Conservation (phyloP, 2,888 invertebrate genomes). For the Cabera pusaria region DNA sequence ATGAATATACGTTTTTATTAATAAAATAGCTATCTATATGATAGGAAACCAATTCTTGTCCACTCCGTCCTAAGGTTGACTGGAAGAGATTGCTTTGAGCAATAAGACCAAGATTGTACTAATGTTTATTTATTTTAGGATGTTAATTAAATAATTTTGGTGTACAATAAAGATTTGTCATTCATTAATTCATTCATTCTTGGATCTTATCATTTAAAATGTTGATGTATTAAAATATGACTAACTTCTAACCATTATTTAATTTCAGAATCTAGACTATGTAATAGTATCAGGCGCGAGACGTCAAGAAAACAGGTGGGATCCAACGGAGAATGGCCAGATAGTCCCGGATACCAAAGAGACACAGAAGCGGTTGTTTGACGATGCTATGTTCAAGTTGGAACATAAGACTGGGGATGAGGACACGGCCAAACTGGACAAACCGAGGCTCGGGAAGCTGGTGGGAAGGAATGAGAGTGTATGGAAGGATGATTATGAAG, state of each 20-base stretch:
- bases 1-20: too few species aligned
- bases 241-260: too few species aligned
- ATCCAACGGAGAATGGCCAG: conserved; percentile 97
- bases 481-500: conserved; percentile 96
- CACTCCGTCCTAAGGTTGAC: too few species aligned
- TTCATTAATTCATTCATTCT: too few species aligned
- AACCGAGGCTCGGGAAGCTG: conserved; percentile 89
- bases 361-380: conserved; percentile 93
- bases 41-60: too few species aligned
- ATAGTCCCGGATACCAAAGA: conserved; percentile 96
- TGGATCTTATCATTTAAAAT: too few species aligned
- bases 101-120: too few species aligned
- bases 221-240: too few species aligned
- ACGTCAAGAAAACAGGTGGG: conserved; percentile 99
- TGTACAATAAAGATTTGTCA: too few species aligned
- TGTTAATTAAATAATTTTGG: conserved; percentile 1
- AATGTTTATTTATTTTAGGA: too few species aligned
- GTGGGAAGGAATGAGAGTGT: conserved; percentile 90
- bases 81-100: too few species aligned
- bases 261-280: conserved; percentile 96
- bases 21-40: too few species aligned
- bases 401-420: conserved; percentile 95
- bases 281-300: conserved; percentile 97
- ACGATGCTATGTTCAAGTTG: conserved; percentile 98
- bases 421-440: conserved; percentile 86